Conservation (phyloP, 2,797 vertebrate species). For the Chiloscyllium punctatum region DNA sequence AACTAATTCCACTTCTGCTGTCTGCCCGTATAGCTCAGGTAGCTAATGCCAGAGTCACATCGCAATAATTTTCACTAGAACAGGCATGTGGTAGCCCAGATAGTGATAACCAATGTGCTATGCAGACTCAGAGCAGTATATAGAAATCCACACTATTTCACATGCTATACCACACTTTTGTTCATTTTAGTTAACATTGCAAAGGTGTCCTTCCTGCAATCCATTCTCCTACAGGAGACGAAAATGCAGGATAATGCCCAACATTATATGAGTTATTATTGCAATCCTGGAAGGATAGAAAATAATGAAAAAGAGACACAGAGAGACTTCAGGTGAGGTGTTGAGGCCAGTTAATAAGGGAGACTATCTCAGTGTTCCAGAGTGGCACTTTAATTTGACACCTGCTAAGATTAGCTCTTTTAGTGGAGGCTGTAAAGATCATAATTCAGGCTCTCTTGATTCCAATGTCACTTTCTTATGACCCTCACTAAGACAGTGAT, state of each 20-base stretch:
- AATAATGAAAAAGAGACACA: background rate
- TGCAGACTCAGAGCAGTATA: background rate
- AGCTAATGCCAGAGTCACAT: background rate
- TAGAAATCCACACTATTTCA: background rate
- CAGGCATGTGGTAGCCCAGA: background rate
- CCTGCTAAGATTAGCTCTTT: background rate
- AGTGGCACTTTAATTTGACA: background rate
- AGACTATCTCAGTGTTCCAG: background rate
- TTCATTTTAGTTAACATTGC: no score
- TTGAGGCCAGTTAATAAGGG: background rate
- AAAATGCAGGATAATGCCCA: background rate
- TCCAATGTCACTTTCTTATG: background rate
- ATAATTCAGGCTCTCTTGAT: background rate
- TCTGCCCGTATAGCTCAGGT: background rate
- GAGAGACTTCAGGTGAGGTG: background rate
- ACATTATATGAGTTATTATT: background rate
- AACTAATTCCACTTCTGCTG: no score
- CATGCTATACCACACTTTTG: background rate
- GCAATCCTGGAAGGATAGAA: background rate
- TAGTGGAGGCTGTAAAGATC: background rate
- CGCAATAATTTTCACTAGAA: background rate
- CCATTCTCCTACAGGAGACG: background rate
- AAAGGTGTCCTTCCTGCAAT: no score
- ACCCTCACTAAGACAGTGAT: background rate
- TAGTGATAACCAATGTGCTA: background rate